Evolutionary conservation across 2,113 vertebrate genomes (phyloP), one percentile per base, ranked within the genome.

Genomic region (Podilymbus podiceps): DNA sequence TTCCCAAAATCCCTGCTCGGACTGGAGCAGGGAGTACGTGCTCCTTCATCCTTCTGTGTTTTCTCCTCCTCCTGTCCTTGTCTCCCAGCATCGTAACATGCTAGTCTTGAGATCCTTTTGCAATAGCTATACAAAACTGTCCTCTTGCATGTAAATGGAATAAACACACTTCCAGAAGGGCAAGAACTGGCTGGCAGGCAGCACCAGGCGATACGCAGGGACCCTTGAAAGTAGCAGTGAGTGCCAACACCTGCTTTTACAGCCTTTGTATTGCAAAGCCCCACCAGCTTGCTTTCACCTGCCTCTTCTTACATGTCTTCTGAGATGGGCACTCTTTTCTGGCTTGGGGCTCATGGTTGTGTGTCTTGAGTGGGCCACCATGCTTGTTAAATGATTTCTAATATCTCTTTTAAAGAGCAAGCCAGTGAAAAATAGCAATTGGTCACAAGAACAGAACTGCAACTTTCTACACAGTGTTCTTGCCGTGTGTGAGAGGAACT

Each of bases 381-480:
- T 3, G 11, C 3, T 27, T 17, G 8, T 53, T 52, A 21, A 81
- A 46, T 24, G 9, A 12, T 55, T 44, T 21, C 3, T 64, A 47
- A 1, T 17, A 11, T 28, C 42, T 52, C 35, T 24, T 31, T 7
- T 8, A 35, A 31, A 69, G 23, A 49, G 14, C 60, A 49, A 0
- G 25, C 15, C 19, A 9, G 15, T 30, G 60, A 33, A 88, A 78
- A 78, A 10, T 47, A 46, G 11, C 1, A 0, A 1, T 66, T 52
- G n/a, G 50, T 27, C 64, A 3, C 22, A 9, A 10, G 56, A 46
- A 19, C 11, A 71, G 53, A 27, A 18, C 11, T 2, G 3, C 56
- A 31, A 12, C 40, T 64, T 59, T 40, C 25, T n/a, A 7, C 2
- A 0, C 17, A 2, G 62, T 5, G 0, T 73, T 49, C 49, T 64